A percentile compares a stretch with the other conserved stretches of the same genome.
Evolutionary conservation across 2,797 vertebrate genomes (phyloP).

Genomic region (Triplophysa yarkandensis): DNA sequence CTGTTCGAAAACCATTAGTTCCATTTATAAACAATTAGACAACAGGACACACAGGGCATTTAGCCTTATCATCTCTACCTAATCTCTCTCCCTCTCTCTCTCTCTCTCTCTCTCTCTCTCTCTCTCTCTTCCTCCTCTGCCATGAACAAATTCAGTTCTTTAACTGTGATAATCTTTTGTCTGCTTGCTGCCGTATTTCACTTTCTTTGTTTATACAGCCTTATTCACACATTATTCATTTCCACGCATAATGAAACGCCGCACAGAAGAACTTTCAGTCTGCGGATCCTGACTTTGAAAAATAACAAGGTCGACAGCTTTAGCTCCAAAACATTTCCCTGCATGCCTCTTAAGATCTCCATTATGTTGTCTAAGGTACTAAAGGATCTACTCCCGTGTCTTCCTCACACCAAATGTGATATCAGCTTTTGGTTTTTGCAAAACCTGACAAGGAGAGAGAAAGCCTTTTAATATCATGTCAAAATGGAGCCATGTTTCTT

Average conservation of each 20-base stretch:
- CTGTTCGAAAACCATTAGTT: slow-evolving; percentile 86
- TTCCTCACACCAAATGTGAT: slow-evolving; percentile 64
- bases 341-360: slow-evolving; percentile 70
- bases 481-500: slow-evolving; percentile 40
- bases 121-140: slow-evolving; percentile 46
- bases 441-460: slow-evolving; percentile 64
- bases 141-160: slow-evolving; percentile 60
- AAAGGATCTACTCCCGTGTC: slow-evolving; percentile 66
- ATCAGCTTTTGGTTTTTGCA: slow-evolving; percentile 58
- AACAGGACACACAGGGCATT: slow-evolving; percentile 83
- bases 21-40: slow-evolving; percentile 92
- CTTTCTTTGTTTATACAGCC: slow-evolving; percentile 69
- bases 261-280: slow-evolving; percentile 56
- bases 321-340: slow-evolving; percentile 69
- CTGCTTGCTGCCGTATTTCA: slow-evolving; percentile 55
- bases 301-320: slow-evolving; percentile 72
- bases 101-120: slow-evolving; percentile 45
- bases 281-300: slow-evolving; percentile 64
- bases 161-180: slow-evolving; percentile 59
- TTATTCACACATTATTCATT: slow-evolving; percentile 69
- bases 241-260: slow-evolving; percentile 75
- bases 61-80: slow-evolving; percentile 66
- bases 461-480: slow-evolving; percentile 56
- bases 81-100: slow-evolving; percentile 50
- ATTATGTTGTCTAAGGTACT: slow-evolving; percentile 67